A percentile compares a stretch with the other conserved stretches of the same genome.
Conservation (phyloP, 2,888 invertebrate species). For the Prosapia bicincta region DNA sequence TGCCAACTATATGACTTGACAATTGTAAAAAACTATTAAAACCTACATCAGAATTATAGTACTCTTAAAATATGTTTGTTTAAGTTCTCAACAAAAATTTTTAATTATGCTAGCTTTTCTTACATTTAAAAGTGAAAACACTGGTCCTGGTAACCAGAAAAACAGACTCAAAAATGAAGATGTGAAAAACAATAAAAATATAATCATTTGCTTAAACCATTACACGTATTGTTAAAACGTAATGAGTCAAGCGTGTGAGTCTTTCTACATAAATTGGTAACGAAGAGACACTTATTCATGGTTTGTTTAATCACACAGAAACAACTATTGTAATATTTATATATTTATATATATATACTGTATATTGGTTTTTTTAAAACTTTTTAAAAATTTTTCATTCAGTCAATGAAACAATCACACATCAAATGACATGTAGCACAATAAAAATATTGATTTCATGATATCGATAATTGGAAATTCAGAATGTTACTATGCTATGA, state of each 20-base stretch:
- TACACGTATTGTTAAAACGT: slow-evolving; percentile 23
- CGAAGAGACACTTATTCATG: slow-evolving; percentile 21
- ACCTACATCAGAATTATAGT: neutral
- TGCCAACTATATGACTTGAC: neutral
- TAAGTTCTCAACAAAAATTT: neutral
- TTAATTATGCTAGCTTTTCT: neutral
- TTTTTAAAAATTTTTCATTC: neutral
- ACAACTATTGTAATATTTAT: slow-evolving; percentile 3
- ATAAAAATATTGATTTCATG: slow-evolving; percentile 1
- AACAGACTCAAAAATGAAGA: neutral
- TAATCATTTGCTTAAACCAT: neutral
- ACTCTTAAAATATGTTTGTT: neutral
- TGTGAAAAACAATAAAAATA: neutral
- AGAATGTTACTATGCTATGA: slow-evolving; percentile 1
- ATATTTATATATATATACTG: neutral
- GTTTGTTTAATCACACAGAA: neutral
- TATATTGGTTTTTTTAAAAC: neutral
- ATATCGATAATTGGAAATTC: neutral
- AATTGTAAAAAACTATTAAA: neutral
- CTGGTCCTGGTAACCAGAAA: neutral
- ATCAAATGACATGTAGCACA: slow-evolving; percentile 9
- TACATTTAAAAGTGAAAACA: neutral
- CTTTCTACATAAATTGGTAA: slow-evolving; percentile 26
- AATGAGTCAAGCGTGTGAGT: slow-evolving; percentile 29
- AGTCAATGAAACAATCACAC: neutral